Evolutionary conservation across 2,888 invertebrate species (phyloP), one percentile per base, ranked within the genome.

Genomic region (Dicycla oo): DNA sequence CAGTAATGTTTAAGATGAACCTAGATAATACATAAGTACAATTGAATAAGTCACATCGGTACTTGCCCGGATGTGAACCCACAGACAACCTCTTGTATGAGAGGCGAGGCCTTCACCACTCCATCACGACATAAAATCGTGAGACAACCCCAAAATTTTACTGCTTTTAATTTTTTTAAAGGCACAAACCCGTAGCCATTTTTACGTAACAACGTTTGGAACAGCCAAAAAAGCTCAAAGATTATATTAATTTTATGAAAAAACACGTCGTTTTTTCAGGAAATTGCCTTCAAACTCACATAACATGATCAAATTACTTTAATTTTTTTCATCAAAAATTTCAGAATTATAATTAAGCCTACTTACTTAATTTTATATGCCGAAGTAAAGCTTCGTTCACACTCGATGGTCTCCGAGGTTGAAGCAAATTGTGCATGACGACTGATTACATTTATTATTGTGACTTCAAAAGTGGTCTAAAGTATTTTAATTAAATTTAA

Each of bases 401-500:
- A 80, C 30, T 80, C 30, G 26, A 65, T 26, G 40, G 45, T 51
- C 23, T 45, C 5, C 15, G 18, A 65, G 64, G 20, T 65, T 65
- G 40, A 54, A 57, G 51, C 23, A 57, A 65, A 80, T 65, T 61
- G 38, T 38, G 65, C 43, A 23, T 62, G 61, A 62, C 56, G 47
- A 7, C 26, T 10, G 56, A 75, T 80, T 61, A 30, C 54, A 79
- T 63, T 67, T 67, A 73, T 69, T 62, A 75, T 65, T 62, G 34
- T 34, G 66, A 78, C 71, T 75, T 70, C n/a, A 23, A 43, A 72
- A 65, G 11, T 56, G 51, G 56, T 45, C n/a, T 8, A 57, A 83
- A 80, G 72, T 69, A 83, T 80, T 78, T 80, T 72, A 67, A 80
- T 80, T 74, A 62, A 65, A 72, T 73, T 61, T 74, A 53, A 73